Evolutionary conservation across 2,888 invertebrate genomes (phyloP).

Genomic region (Agriopis aurantiaria): DNA sequence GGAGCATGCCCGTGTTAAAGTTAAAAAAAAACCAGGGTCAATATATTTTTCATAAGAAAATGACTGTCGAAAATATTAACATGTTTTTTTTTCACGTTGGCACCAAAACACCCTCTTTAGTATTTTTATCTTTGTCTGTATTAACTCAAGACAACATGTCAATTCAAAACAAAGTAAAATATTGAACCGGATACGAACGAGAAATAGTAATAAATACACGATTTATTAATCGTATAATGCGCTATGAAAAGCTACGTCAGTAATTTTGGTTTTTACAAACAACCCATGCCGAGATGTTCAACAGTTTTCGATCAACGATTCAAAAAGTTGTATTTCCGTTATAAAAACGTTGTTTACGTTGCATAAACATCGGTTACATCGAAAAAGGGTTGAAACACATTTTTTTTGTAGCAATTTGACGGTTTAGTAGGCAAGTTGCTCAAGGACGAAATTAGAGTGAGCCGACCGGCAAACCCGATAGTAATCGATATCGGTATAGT

Average conservation of each 20-base stretch:
- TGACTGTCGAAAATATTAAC: too few relatives aligned
- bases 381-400: constrained; percentile 27
- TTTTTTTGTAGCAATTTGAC: constrained; percentile 59
- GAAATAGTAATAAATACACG: too few relatives aligned
- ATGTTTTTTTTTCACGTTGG: neutral
- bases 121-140: neutral
- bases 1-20: too few relatives aligned
- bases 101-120: neutral
- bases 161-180: too few relatives aligned
- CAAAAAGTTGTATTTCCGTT: constrained; percentile 3
- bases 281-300: neutral
- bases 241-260: too few relatives aligned
- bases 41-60: too few relatives aligned
- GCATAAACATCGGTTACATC: constrained; percentile 17
- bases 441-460: constrained; percentile 66
- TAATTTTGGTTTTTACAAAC: constrained; percentile 1
- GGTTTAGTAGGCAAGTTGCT: constrained; percentile 59
- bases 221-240: too few relatives aligned
- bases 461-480: constrained; percentile 56
- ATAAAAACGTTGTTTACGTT: constrained; percentile 14
- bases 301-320: constrained; percentile 11
- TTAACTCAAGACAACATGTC: too few relatives aligned
- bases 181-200: too few relatives aligned
- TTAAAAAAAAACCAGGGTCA: too few relatives aligned
- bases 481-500: constrained; percentile 52